phyloP scores from a whole-genome alignment of 2,888 invertebrate genomes.

The Artemia sinica region DNA sequence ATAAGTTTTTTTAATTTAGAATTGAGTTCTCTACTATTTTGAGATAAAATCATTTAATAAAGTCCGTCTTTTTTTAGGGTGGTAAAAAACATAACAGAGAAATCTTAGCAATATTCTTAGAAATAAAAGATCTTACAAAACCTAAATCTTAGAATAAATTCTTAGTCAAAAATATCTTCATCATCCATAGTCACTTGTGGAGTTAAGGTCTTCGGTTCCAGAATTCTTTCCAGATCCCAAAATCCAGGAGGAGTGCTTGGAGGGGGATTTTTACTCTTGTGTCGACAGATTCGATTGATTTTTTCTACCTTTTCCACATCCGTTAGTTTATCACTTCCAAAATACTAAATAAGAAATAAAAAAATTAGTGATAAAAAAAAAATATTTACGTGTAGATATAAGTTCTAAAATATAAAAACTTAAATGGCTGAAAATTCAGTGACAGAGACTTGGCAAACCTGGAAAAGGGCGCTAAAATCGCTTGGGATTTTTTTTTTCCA shows the following conservation, averaged over 20 bases:
- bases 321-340: neutral
- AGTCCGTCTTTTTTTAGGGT: too few species aligned
- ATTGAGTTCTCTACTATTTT: too few species aligned
- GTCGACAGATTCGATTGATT: neutral
- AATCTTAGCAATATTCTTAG: too few species aligned
- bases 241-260: neutral
- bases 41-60: too few species aligned
- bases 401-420: too few species aligned
- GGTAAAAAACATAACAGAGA: too few species aligned
- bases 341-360: neutral
- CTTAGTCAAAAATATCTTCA: neutral
- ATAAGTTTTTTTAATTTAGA: too few species aligned
- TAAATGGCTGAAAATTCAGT: too few species aligned
- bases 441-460: too few species aligned
- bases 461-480: too few species aligned
- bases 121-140: neutral
- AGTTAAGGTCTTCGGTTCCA: neutral
- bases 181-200: neutral
- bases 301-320: neutral
- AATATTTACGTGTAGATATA: too few species aligned
- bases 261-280: conserved; percentile 9
- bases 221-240: neutral
- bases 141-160: neutral
- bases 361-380: neutral
- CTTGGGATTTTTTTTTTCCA: too few species aligned